Conservation (phyloP, 2,888 invertebrate species). For the Idaea aversata region DNA sequence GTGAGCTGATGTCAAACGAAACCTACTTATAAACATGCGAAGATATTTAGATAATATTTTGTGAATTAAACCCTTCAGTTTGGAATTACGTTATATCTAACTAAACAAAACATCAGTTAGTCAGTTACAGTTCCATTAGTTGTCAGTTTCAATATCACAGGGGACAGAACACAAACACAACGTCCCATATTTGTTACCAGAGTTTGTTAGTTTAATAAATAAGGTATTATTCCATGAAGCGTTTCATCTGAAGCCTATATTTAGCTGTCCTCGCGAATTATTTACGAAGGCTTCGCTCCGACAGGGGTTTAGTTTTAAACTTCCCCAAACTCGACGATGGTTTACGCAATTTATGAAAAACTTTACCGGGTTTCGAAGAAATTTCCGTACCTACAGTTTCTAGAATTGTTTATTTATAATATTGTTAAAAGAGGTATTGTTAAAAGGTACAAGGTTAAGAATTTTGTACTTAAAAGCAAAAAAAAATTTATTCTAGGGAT, state of each 20-base stretch:
- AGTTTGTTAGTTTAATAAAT: conserved; percentile 1
- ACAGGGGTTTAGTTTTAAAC: background rate
- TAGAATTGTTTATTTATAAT: background rate
- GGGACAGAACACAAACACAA: background rate
- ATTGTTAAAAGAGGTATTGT: no score
- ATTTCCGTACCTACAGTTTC: background rate
- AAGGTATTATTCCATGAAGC: background rate
- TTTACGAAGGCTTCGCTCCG: background rate
- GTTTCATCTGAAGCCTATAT: background rate
- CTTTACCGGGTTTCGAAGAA: background rate
- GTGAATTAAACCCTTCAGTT: no score
- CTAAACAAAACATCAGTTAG: background rate
- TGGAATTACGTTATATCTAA: no score
- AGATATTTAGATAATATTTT: no score
- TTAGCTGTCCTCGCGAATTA: background rate
- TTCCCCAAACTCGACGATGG: background rate
- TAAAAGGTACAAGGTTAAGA: no score
- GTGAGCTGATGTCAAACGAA: no score
- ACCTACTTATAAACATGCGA: no score
- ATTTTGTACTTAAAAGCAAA: no score
- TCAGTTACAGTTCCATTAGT: background rate
- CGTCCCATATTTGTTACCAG: background rate
- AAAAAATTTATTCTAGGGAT: no score
- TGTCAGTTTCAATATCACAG: background rate
- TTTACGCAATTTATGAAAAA: conserved; percentile 1